These are phyloP conservation scores for Arbacia lixula DNA, from an alignment of 53 echinoderm and acorn worm species.

Conservation along the genomic window DNA sequence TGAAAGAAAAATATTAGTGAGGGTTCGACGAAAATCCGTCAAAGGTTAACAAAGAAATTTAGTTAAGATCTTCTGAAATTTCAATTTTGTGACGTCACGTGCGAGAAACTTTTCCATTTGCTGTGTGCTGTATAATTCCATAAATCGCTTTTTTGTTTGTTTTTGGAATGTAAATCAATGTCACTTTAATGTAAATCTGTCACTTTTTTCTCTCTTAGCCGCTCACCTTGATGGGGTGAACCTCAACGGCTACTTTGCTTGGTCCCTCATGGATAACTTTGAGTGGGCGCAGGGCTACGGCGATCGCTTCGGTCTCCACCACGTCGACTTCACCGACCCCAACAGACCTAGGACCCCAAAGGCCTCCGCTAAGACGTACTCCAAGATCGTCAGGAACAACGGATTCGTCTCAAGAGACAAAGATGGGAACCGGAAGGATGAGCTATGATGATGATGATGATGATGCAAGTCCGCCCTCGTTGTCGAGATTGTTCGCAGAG, in stretches of 20 bases:
- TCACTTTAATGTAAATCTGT: background rate
- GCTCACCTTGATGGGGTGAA: constrained; percentile 64
- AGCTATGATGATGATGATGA: no score
- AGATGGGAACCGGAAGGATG: background rate
- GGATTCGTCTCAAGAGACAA: constrained; percentile 44
- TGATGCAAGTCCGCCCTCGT: no score
- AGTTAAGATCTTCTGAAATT: no score
- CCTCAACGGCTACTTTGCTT: constrained; percentile 76
- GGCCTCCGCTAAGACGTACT: constrained; percentile 63
- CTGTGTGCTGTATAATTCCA: no score
- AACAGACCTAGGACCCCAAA: constrained; percentile 58
- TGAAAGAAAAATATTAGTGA: no score
- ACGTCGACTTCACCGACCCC: constrained; percentile 71
- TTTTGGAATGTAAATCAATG: no score
- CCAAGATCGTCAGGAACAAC: constrained; percentile 64
- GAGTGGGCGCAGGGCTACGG: constrained; percentile 73
- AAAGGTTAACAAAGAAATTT: no score
- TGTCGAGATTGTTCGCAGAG: no score
- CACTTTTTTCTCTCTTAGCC: background rate
- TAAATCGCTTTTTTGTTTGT: no score
- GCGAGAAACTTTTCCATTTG: no score
- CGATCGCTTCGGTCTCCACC: constrained; percentile 73
- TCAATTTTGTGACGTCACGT: no score
- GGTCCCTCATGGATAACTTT: constrained; percentile 87
- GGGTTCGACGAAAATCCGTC: no score